Conservation (phyloP, 1,140 invertebrate genomes). For the Phenacoccus solenopsis region DNA sequence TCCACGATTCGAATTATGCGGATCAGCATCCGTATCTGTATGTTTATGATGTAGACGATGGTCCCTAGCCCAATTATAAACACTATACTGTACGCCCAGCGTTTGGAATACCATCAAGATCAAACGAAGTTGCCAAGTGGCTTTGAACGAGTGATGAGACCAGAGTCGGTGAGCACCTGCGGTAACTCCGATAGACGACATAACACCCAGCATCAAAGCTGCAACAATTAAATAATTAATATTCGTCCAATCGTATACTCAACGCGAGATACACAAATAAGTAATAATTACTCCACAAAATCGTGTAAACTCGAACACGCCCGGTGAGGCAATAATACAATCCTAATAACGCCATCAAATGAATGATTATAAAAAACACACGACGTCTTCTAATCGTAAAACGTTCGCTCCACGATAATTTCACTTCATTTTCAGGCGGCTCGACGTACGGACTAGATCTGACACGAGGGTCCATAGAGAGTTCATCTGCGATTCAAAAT, state of each 20-base stretch:
- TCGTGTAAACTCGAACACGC: slow-evolving; percentile 21
- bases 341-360: slow-evolving; percentile 20
- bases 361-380: slow-evolving; percentile 22
- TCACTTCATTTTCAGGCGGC: slow-evolving; percentile 20
- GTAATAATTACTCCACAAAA: slow-evolving; percentile 22
- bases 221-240: too few species aligned
- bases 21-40: slow-evolving; percentile 83
- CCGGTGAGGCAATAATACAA: slow-evolving; percentile 23
- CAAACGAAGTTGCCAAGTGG: slow-evolving; percentile 41
- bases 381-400: slow-evolving; percentile 21
- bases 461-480: slow-evolving; percentile 24
- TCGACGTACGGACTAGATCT: slow-evolving; percentile 21
- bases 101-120: slow-evolving; percentile 40
- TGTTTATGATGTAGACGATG: slow-evolving; percentile 87
- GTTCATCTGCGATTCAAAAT: too few species aligned
- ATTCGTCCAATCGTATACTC: not conserved
- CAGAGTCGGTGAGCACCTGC: slow-evolving; percentile 53
- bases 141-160: slow-evolving; percentile 52
- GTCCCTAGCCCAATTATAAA: slow-evolving; percentile 64
- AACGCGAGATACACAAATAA: not conserved
- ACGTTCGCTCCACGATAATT: slow-evolving; percentile 14
- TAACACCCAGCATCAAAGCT: slow-evolving; percentile 30
- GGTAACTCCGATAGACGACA: slow-evolving; percentile 45
- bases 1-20: slow-evolving; percentile 55
- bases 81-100: slow-evolving; percentile 31